Evolutionary conservation across 53 echinoderm and acorn worm genomes (phyloP).

Genomic region (Apostichopus leukothele): DNA sequence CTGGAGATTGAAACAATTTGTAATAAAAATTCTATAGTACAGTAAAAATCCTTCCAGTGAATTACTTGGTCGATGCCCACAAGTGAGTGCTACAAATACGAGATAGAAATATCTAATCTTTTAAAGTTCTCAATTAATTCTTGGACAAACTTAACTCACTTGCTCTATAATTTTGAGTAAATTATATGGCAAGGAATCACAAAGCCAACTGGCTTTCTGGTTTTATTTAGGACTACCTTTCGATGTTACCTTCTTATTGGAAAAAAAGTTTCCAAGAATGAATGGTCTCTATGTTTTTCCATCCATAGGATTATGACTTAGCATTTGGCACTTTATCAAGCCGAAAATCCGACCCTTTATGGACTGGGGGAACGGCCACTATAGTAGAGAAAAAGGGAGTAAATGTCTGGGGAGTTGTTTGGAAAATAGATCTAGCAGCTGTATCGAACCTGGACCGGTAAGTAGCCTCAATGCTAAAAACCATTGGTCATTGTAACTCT

Average conservation of each 20-base stretch:
- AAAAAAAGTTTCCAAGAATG: neutral
- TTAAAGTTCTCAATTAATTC: too few relatives aligned
- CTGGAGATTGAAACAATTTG: too few relatives aligned
- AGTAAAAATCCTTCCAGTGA: too few relatives aligned
- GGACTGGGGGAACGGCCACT: conserved; percentile 47
- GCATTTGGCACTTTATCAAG: neutral
- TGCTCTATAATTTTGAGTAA: too few relatives aligned
- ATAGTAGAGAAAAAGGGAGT: conserved; percentile 31
- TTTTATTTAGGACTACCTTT: neutral
- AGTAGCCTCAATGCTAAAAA: neutral
- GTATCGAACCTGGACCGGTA: conserved; percentile 43
- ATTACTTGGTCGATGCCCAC: too few relatives aligned
- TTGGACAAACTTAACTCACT: too few relatives aligned
- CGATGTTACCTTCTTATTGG: neutral
- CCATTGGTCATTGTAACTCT: too few relatives aligned
- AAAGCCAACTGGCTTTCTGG: neutral
- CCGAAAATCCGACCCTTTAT: conserved; percentile 5
- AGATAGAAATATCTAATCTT: too few relatives aligned
- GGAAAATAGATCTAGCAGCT: conserved; percentile 22
- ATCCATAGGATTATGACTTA: neutral
- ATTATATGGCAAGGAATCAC: neutral
- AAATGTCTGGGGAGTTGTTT: conserved; percentile 42
- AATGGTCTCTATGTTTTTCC: neutral
- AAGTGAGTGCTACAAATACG: too few relatives aligned
- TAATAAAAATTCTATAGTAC: too few relatives aligned